phyloP scores from a whole-genome alignment of 2,113 vertebrate genomes.

The Alligator sinensis region DNA sequence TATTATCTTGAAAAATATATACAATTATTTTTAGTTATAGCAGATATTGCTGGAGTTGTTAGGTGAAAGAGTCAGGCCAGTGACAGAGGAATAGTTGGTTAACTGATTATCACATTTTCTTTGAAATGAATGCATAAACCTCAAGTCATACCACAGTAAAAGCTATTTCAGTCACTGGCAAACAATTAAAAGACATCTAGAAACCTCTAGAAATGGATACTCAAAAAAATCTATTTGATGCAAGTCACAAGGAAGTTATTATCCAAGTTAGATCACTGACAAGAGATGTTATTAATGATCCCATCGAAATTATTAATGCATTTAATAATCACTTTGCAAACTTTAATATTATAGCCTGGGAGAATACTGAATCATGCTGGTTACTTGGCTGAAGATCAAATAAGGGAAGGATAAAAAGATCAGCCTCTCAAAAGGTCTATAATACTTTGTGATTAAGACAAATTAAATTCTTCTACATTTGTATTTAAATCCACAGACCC shows the following conservation, averaged over 20 bases:
- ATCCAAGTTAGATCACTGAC: slow-evolving; percentile 77
- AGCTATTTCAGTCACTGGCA: slow-evolving; percentile 73
- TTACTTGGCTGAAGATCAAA: slow-evolving; percentile 77
- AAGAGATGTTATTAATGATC: slow-evolving; percentile 80
- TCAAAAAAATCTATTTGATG: slow-evolving; percentile 63
- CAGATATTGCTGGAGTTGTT: slow-evolving; percentile 67
- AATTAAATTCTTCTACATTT: slow-evolving; percentile 55
- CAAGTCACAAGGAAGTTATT: slow-evolving; percentile 83
- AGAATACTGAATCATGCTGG: slow-evolving; percentile 76
- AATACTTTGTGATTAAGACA: slow-evolving; percentile 64
- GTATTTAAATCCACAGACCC: slow-evolving; percentile 35
- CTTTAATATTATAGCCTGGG: slow-evolving; percentile 73
- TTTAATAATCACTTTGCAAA: slow-evolving; percentile 74
- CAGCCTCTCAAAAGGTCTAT: slow-evolving; percentile 71
- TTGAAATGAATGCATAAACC: slow-evolving; percentile 75
- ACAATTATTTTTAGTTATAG: slow-evolving; percentile 68
- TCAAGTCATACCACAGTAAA: slow-evolving; percentile 73
- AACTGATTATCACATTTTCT: slow-evolving; percentile 79
- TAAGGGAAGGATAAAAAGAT: slow-evolving; percentile 72
- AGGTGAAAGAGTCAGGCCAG: slow-evolving; percentile 66
- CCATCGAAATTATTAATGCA: slow-evolving; percentile 78
- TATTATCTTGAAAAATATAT: slow-evolving; percentile 50
- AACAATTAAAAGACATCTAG: slow-evolving; percentile 74
- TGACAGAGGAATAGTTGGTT: slow-evolving; percentile 67
- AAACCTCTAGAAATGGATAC: slow-evolving; percentile 74